Evolutionary conservation across 2,113 vertebrate genomes (phyloP).

Genomic region (Oncorhynchus gorbuscha): DNA sequence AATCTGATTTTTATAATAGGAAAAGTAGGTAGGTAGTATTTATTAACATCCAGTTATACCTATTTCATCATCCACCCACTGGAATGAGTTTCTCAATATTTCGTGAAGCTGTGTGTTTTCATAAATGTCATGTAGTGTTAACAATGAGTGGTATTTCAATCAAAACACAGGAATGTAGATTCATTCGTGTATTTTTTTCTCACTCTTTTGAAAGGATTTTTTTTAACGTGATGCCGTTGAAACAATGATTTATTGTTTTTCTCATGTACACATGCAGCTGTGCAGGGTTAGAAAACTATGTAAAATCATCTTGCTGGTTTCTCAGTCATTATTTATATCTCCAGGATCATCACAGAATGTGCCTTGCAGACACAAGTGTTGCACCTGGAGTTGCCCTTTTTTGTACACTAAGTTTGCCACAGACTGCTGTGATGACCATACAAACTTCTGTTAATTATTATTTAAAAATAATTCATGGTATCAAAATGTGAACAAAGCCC

Average conservation of each 20-base stretch:
- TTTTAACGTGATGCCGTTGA: slow-evolving; percentile 50
- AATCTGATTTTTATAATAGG: no score
- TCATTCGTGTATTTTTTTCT: slow-evolving; percentile 47
- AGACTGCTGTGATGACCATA: slow-evolving; percentile 30
- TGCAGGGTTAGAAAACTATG: slow-evolving; percentile 53
- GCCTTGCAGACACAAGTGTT: slow-evolving; percentile 72
- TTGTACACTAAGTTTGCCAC: slow-evolving; percentile 40
- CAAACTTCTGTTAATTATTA: slow-evolving; percentile 22
- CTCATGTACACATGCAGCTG: slow-evolving; percentile 57
- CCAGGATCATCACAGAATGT: slow-evolving; percentile 69
- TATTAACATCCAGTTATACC: not conserved
- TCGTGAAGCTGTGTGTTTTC: not conserved
- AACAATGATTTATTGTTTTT: slow-evolving; percentile 38
- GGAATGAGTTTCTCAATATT: not conserved
- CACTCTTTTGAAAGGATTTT: slow-evolving; percentile 42
- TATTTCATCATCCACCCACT: slow-evolving; percentile 9
- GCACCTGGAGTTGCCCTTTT: slow-evolving; percentile 63
- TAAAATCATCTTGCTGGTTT: slow-evolving; percentile 43
- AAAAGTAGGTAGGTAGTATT: not conserved
- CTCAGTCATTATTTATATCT: slow-evolving; percentile 69
- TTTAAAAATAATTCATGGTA: slow-evolving; percentile 6
- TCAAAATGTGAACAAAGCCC: slow-evolving; percentile 38
- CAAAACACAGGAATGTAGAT: slow-evolving; percentile 57
- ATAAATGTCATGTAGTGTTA: slow-evolving; percentile 27
- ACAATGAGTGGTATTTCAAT: slow-evolving; percentile 41